Percentiles rank a stretch among this genome's conserved stretches.
Evolutionary conservation across 2,888 invertebrate genomes (phyloP).

Genomic region (Malachius bipustulatus): DNA sequence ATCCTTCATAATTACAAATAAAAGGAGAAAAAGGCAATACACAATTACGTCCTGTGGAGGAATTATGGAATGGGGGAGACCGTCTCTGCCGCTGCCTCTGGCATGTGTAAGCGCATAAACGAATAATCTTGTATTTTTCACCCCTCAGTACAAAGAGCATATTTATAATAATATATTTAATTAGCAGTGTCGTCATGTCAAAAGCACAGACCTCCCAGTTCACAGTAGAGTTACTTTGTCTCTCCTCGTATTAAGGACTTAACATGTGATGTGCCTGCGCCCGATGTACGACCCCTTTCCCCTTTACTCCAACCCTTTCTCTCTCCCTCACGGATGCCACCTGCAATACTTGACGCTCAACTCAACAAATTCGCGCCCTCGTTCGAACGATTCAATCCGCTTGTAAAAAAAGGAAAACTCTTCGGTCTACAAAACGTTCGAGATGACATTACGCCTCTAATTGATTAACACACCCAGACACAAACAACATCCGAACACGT

Average conservation of each 20-base stretch:
- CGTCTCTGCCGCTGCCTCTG: conserved; percentile 10
- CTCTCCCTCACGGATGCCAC: background rate
- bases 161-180: conserved; percentile 37
- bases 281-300: conserved; percentile 20
- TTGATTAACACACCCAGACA: no score
- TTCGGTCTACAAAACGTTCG: no score
- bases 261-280: conserved; percentile 29
- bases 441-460: no score
- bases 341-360: no score
- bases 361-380: no score
- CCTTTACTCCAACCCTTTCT: background rate
- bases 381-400: no score
- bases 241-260: conserved; percentile 29
- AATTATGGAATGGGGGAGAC: background rate
- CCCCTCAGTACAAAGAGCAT: conserved; percentile 27
- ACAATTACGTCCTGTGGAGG: background rate
- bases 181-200: conserved; percentile 34
- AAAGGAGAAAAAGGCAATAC: conserved; percentile 2
- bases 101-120: conserved; percentile 26
- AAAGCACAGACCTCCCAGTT: conserved; percentile 32
- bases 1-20: background rate
- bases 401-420: no score
- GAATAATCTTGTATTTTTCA: conserved; percentile 33
- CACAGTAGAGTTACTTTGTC: conserved; percentile 35
- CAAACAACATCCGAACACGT: no score